phyloP scores from a whole-genome alignment of 1,140 invertebrate species.

The Papilio polyxenes region DNA sequence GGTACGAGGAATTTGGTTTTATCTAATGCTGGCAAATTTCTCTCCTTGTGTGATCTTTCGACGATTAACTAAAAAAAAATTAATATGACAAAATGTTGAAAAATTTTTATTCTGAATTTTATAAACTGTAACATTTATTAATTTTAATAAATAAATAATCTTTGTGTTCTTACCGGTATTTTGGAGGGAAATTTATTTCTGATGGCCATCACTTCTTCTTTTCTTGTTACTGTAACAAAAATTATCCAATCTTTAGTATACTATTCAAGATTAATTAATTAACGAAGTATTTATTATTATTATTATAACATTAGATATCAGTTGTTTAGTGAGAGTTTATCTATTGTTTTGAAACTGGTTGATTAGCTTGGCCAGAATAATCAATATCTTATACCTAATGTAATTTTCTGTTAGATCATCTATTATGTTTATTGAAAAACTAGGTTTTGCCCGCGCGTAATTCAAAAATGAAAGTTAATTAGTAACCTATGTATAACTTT shows the following conservation, averaged over 20 bases:
- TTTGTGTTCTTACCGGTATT: slow-evolving; percentile 80
- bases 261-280: neutral
- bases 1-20: slow-evolving; percentile 90
- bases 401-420: too few relatives aligned
- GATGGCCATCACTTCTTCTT: slow-evolving; percentile 82
- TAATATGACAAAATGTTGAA: neutral
- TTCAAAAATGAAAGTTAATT: too few relatives aligned
- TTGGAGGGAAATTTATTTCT: slow-evolving; percentile 83
- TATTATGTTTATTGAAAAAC: too few relatives aligned
- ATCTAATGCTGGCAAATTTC: slow-evolving; percentile 84
- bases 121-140: neutral
- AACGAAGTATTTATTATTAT: neutral
- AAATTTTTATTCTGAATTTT: too few relatives aligned
- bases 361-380: neutral
- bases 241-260: slow-evolving; percentile 14
- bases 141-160: neutral
- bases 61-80: slow-evolving; percentile 84
- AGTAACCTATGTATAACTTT: too few relatives aligned
- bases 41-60: slow-evolving; percentile 86
- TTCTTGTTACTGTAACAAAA: slow-evolving; percentile 79
- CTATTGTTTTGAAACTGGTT: neutral
- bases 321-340: neutral
- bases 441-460: too few relatives aligned
- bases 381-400: too few relatives aligned
- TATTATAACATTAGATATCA: neutral